A percentile compares a stretch with the other conserved stretches of the same genome.
Conservation (phyloP, 1,140 invertebrate genomes). For the Xylocopa sonorina region DNA sequence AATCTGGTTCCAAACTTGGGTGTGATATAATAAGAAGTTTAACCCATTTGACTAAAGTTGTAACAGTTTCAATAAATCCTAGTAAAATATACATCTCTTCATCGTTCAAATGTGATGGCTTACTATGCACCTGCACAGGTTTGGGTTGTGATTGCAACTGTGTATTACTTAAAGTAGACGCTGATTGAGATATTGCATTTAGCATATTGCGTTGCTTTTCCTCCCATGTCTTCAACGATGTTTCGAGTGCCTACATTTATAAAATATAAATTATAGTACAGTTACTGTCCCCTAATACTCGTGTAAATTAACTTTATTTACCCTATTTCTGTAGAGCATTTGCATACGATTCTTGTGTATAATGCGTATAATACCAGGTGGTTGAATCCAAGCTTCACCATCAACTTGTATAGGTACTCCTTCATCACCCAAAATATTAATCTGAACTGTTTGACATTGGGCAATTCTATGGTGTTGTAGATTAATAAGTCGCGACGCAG, state of each 20-base stretch:
- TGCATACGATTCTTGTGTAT: slow-evolving; percentile 98
- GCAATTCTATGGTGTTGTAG: slow-evolving; percentile 98
- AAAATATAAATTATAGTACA: not conserved
- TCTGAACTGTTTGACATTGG: slow-evolving; percentile 97
- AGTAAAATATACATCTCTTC: slow-evolving; percentile 89
- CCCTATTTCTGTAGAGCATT: slow-evolving; percentile 95
- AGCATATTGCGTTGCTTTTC: slow-evolving; percentile 91
- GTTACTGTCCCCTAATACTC: not conserved
- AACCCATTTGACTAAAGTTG: slow-evolving; percentile 91
- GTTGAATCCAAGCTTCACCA: slow-evolving; percentile 99
- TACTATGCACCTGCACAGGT: slow-evolving; percentile 63
- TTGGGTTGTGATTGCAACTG: slow-evolving; percentile 69
- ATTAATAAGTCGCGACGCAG: slow-evolving; percentile 96
- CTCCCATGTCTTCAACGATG: slow-evolving; percentile 94
- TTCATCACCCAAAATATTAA: slow-evolving; percentile 95
- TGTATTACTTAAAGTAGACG: slow-evolving; percentile 74
- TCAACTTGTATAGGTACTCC: slow-evolving; percentile 96
- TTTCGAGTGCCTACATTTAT: slow-evolving; percentile 88
- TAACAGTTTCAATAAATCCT: slow-evolving; percentile 91
- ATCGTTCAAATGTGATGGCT: slow-evolving; percentile 81
- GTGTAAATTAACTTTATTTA: slow-evolving; percentile 73
- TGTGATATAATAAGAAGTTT: slow-evolving; percentile 87
- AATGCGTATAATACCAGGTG: slow-evolving; percentile 96
- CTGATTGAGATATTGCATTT: slow-evolving; percentile 76
- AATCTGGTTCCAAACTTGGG: slow-evolving; percentile 85